Conservation (phyloP, 2,113 vertebrate genomes). For the Lagopus muta region DNA sequence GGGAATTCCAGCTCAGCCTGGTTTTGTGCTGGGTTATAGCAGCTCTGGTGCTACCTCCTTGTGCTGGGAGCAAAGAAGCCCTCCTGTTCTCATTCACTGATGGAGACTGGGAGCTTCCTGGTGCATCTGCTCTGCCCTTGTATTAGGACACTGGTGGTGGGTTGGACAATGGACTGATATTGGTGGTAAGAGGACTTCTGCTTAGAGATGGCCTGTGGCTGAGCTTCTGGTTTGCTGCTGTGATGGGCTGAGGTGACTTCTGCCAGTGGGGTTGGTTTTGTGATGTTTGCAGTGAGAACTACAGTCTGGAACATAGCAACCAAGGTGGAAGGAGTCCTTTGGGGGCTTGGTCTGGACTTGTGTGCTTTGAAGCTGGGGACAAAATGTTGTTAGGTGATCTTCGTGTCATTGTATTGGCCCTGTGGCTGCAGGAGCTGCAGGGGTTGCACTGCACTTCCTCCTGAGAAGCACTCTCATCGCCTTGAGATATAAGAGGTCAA, state of each 20-base stretch:
- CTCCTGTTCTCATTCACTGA: rapidly evolving
- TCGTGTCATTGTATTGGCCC: background rate
- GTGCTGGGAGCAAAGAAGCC: background rate
- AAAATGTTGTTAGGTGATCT: background rate
- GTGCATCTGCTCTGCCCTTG: background rate
- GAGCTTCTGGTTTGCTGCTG: background rate
- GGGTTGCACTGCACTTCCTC: background rate
- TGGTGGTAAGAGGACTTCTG: background rate
- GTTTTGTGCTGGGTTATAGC: background rate
- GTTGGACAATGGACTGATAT: background rate
- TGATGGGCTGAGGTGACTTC: background rate
- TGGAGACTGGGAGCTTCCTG: rapidly evolving
- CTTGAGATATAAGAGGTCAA: background rate
- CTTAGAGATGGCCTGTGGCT: background rate
- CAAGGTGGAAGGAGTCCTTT: background rate
- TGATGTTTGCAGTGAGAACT: background rate
- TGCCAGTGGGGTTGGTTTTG: background rate
- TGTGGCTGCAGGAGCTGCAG: background rate
- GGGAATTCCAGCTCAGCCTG: background rate
- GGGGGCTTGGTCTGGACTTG: background rate
- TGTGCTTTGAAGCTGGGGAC: background rate
- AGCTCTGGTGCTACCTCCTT: background rate
- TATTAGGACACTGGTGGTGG: rapidly evolving
- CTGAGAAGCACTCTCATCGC: background rate
- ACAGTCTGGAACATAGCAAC: background rate